These are phyloP conservation scores for Hippopotamus amphibius DNA, from an alignment of 2,113 vertebrate genomes.

Conservation along the genomic window DNA sequence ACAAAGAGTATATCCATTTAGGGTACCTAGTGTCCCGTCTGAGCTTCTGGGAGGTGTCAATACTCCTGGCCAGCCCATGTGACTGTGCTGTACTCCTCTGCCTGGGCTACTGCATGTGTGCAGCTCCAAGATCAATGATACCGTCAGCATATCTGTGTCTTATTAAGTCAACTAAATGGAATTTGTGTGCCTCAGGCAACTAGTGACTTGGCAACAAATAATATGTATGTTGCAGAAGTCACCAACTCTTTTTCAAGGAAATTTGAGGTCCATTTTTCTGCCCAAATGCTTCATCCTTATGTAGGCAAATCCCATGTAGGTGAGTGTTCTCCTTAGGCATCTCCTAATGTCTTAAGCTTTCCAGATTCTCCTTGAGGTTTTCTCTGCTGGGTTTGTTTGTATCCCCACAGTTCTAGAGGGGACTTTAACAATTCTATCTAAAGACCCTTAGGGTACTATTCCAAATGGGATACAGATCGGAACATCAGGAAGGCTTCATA, in stretches of 20 bases:
- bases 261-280: background rate
- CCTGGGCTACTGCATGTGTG: background rate
- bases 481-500: background rate
- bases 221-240: background rate
- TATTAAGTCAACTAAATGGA: background rate
- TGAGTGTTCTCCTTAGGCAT: background rate
- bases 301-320: background rate
- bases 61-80: background rate
- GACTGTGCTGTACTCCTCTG: background rate
- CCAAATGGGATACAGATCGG: background rate
- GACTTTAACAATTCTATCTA: background rate
- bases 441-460: background rate
- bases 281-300: fast-evolving
- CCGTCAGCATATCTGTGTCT: background rate
- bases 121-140: fast-evolving
- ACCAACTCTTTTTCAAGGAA: background rate
- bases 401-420: background rate
- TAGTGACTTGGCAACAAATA: background rate
- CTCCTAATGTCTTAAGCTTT: background rate
- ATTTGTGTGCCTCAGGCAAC: background rate
- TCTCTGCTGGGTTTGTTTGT: conserved; percentile 40
- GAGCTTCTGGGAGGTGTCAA: background rate
- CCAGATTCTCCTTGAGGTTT: background rate
- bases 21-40: background rate
- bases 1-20: background rate